Conservation (phyloP, 1,140 invertebrate species). For the Drosophila ficusphila region DNA sequence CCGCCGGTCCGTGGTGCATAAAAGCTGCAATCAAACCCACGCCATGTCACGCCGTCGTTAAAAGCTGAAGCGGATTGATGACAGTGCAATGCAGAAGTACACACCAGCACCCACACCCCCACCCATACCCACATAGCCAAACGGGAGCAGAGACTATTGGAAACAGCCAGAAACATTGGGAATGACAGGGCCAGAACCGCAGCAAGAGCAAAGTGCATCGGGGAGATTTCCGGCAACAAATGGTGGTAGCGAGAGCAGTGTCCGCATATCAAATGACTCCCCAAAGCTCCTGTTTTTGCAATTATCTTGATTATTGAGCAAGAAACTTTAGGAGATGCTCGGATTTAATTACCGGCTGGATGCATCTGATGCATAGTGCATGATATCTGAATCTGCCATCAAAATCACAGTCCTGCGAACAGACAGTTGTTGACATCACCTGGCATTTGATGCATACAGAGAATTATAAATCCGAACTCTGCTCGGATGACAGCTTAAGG, state of each 20-base stretch:
- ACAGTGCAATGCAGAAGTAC: slow-evolving; percentile 21
- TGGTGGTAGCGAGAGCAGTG: background rate
- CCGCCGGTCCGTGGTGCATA: slow-evolving; percentile 17
- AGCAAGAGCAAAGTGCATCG: background rate
- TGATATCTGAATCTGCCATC: background rate
- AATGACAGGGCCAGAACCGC: slow-evolving; percentile 21
- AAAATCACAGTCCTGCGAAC: background rate
- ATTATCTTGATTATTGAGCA: slow-evolving; percentile 29
- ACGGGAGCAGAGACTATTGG: background rate
- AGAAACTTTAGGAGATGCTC: slow-evolving; percentile 12
- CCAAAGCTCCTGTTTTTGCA: background rate
- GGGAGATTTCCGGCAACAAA: slow-evolving; percentile 9
- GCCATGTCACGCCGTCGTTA: slow-evolving; percentile 26
- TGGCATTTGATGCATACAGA: background rate
- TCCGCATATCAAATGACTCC: slow-evolving; percentile 11
- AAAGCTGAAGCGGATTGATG: slow-evolving; percentile 66
- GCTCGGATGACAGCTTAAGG: background rate
- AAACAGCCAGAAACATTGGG: background rate
- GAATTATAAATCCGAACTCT: background rate
- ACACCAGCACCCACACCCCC: background rate
- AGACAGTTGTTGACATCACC: background rate
- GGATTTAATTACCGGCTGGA: slow-evolving; percentile 11
- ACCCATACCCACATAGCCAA: too few relatives aligned
- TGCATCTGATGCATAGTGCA: background rate
- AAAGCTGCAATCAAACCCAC: slow-evolving; percentile 60